phyloP scores from a whole-genome alignment of 2,113 vertebrate species.

The Ptilonorhynchus violaceus region DNA sequence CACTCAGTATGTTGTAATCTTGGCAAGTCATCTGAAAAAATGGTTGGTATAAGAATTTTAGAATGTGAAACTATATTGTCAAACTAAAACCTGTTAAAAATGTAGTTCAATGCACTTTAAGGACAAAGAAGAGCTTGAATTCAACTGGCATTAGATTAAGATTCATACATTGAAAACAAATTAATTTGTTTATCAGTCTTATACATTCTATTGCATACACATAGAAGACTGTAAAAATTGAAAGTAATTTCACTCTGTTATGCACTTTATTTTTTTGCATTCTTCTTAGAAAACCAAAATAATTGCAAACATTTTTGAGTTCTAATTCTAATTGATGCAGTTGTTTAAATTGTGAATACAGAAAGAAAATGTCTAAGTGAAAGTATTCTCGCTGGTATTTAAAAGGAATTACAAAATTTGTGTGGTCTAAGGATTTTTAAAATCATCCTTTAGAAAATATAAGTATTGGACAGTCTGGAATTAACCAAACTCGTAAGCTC shows the following conservation, averaged over 20 bases:
- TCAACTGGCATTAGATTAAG: background rate
- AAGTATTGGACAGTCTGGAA: background rate
- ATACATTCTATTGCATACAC: background rate
- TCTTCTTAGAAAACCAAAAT: background rate
- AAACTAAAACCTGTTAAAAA: background rate
- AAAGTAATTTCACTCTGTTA: slow-evolving; percentile 15
- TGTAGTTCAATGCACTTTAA: background rate
- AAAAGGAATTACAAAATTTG: background rate
- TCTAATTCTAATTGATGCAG: background rate
- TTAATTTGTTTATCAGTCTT: background rate
- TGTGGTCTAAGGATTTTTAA: background rate
- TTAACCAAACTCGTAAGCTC: background rate
- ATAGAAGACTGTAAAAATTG: background rate
- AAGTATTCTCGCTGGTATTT: background rate
- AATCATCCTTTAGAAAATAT: background rate
- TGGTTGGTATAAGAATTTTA: background rate
- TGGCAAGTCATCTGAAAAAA: background rate
- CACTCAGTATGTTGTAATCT: background rate
- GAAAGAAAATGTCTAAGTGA: background rate
- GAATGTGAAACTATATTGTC: background rate
- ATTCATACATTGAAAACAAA: background rate
- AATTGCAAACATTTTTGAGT: background rate
- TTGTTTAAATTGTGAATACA: background rate
- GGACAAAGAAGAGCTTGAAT: background rate
- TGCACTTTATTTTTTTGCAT: slow-evolving; percentile 24